Evolutionary conservation across 2,888 invertebrate genomes (phyloP).

Genomic region (Mesodorylaimus sp.): DNA sequence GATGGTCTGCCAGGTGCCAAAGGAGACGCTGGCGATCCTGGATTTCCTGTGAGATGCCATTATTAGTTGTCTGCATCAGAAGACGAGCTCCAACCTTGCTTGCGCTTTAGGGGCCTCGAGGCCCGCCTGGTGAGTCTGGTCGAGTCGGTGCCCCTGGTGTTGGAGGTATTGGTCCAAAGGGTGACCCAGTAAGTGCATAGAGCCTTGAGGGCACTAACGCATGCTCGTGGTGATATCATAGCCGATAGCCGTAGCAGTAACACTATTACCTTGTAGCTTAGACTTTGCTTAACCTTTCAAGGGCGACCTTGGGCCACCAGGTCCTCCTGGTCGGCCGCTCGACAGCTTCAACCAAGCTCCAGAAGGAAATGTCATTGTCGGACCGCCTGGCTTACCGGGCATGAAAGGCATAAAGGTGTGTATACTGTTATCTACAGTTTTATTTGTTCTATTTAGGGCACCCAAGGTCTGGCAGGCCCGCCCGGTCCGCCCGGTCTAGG

Average conservation of each 20-base stretch:
- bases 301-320: background rate
- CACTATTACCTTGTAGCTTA: no score
- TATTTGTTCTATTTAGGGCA: conserved; percentile 19
- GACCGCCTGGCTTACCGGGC: conserved; percentile 46
- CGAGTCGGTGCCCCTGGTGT: conserved; percentile 28
- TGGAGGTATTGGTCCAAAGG: conserved; percentile 29
- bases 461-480: conserved; percentile 23
- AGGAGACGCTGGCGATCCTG: background rate
- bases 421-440: background rate
- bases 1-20: conserved; percentile 17
- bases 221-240: no score
- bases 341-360: background rate
- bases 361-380: conserved; percentile 39
- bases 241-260: no score
- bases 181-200: conserved; percentile 25
- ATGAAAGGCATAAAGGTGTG: conserved; percentile 41
- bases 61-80: no score
- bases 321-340: conserved; percentile 1
- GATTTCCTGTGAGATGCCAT: background rate
- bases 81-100: background rate
- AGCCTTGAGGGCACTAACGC: background rate
- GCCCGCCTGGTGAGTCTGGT: conserved; percentile 26
- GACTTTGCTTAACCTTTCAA: background rate
- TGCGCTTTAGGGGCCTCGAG: conserved; percentile 24
- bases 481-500: conserved; percentile 35